Evolutionary conservation across 2,113 vertebrate genomes (phyloP).

Genomic region (Heloderma charlesbogerti): DNA sequence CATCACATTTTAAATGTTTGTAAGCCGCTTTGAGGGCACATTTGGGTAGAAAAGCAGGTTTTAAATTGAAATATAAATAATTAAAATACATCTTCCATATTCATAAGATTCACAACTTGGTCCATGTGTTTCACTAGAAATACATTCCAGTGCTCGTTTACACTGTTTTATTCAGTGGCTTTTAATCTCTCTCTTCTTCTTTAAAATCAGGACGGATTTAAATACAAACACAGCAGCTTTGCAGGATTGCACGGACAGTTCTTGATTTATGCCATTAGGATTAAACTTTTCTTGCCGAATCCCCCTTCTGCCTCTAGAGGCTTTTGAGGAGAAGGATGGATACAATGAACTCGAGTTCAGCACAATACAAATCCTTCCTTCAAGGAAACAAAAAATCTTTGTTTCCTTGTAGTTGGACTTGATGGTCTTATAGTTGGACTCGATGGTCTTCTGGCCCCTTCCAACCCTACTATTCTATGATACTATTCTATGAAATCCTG

Average conservation of each 20-base stretch:
- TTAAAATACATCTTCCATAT: neutral
- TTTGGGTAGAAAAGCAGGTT: neutral
- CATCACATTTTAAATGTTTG: neutral
- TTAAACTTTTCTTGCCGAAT: conserved; percentile 39
- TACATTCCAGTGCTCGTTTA: neutral
- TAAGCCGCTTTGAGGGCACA: neutral
- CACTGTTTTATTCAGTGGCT: neutral
- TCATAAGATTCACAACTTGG: neutral
- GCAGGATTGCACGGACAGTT: conserved; percentile 28
- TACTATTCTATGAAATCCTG: too few species aligned
- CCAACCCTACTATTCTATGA: too few species aligned
- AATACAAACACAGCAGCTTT: conserved; percentile 33
- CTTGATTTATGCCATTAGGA: conserved; percentile 37
- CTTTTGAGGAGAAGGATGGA: conserved; percentile 24
- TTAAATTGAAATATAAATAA: neutral
- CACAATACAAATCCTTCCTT: conserved; percentile 42
- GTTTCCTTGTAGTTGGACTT: too few species aligned
- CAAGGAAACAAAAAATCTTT: too few species aligned
- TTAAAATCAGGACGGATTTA: conserved; percentile 34
- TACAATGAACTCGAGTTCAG: conserved; percentile 34
- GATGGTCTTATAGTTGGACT: too few species aligned
- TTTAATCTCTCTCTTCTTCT: neutral
- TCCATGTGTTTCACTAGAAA: neutral
- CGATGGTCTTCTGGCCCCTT: too few species aligned
- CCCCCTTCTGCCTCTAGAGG: neutral